phyloP scores from a whole-genome alignment of 2,888 invertebrate genomes.

The Corythucha ciliata region DNA sequence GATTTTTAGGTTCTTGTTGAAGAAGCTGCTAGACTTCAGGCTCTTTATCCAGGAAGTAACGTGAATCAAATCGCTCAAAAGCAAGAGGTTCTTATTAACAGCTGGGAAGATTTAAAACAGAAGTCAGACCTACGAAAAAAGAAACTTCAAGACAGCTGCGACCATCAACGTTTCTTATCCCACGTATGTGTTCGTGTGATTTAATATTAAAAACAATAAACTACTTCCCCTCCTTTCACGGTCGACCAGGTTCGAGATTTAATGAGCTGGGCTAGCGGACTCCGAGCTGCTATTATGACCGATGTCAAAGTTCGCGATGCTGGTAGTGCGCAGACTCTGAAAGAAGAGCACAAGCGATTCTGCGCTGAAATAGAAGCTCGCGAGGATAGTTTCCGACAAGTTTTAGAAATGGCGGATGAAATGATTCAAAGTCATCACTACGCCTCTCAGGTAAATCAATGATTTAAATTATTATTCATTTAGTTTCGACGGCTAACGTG shows the following conservation, averaged over 20 bases:
- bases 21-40: conserved; percentile 79
- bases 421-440: conserved; percentile 81
- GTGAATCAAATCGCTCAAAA: conserved; percentile 80
- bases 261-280: conserved; percentile 74
- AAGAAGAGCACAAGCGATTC: conserved; percentile 72
- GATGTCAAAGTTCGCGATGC: conserved; percentile 76
- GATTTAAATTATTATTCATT: background rate
- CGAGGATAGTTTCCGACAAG: conserved; percentile 65
- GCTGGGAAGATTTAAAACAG: conserved; percentile 79
- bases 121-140: conserved; percentile 70
- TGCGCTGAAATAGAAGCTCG: conserved; percentile 82
- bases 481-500: no score
- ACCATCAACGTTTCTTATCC: conserved; percentile 80
- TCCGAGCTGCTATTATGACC: conserved; percentile 65
- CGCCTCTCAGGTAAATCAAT: conserved; percentile 51
- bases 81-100: conserved; percentile 72
- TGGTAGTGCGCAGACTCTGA: conserved; percentile 66
- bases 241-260: conserved; percentile 75
- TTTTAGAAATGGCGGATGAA: conserved; percentile 65
- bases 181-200: conserved; percentile 45
- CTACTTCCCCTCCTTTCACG: no score
- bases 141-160: conserved; percentile 74
- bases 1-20: conserved; percentile 67
- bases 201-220: conserved; percentile 8
- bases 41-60: conserved; percentile 83